Percentiles rank a stretch among this genome's conserved stretches.
Evolutionary conservation across 2,113 vertebrate species (phyloP).

Genomic region (Esox niger): DNA sequence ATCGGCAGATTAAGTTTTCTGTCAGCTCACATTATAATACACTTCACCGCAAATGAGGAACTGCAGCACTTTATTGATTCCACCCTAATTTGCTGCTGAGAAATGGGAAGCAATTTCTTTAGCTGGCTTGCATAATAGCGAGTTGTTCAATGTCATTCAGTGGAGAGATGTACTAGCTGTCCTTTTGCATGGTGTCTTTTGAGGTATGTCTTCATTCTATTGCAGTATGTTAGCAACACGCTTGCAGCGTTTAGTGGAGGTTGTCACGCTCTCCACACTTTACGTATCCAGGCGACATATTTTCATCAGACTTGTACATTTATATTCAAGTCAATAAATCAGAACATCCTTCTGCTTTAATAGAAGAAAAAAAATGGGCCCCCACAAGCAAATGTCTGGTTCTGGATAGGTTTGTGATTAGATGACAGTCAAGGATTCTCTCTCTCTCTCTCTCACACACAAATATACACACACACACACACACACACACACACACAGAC

Average conservation of each 20-base stretch:
- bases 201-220: neutral
- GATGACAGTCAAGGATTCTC: conserved; percentile 57
- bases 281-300: conserved; percentile 4
- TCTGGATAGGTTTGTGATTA: conserved; percentile 39
- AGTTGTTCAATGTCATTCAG: neutral
- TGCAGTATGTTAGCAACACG: conserved; percentile 3
- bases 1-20: conserved; percentile 31
- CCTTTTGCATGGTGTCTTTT: neutral
- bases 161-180: conserved; percentile 4
- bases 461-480: conserved; percentile 18
- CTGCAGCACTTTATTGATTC: conserved; percentile 27
- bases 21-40: conserved; percentile 5
- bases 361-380: conserved; percentile 57
- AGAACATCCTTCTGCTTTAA: conserved; percentile 40
- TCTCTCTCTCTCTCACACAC: conserved; percentile 20
- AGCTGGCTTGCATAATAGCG: neutral
- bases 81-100: conserved; percentile 17
- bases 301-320: conserved; percentile 14
- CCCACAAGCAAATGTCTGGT: conserved; percentile 43
- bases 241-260: neutral
- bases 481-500: conserved; percentile 21
- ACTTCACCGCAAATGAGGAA: conserved; percentile 19
- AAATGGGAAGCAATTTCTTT: conserved; percentile 13
- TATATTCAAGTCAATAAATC: conserved; percentile 52
- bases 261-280: neutral